Percentiles rank a stretch among this genome's conserved stretches.
Evolutionary conservation across 1,140 invertebrate genomes (phyloP).

Genomic region (Patella vulgata): DNA sequence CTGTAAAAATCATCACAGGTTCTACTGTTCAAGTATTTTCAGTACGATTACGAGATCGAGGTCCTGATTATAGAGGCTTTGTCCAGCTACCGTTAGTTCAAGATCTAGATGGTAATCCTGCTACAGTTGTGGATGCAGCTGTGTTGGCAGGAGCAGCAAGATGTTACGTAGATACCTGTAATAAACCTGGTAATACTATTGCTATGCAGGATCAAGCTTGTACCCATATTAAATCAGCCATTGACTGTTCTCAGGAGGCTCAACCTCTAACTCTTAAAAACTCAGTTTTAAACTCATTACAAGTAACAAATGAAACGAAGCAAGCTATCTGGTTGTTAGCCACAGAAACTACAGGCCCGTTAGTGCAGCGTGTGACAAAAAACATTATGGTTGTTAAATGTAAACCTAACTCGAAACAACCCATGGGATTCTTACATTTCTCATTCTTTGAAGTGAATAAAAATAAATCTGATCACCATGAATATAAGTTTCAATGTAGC

Average conservation of each 20-base stretch:
- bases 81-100: slow-evolving; percentile 75
- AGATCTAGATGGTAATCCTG: slow-evolving; percentile 66
- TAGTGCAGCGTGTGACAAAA: slow-evolving; percentile 82
- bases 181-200: slow-evolving; percentile 38
- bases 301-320: slow-evolving; percentile 74
- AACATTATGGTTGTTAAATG: slow-evolving; percentile 83
- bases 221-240: slow-evolving; percentile 77
- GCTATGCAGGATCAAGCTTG: slow-evolving; percentile 66
- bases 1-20: slow-evolving; percentile 76
- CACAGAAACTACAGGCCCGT: slow-evolving; percentile 74
- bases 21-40: slow-evolving; percentile 76
- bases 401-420: slow-evolving; percentile 76
- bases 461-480: slow-evolving; percentile 68
- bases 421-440: slow-evolving; percentile 81
- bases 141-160: slow-evolving; percentile 69
- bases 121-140: slow-evolving; percentile 66
- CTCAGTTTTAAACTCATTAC: slow-evolving; percentile 74
- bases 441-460: slow-evolving; percentile 71
- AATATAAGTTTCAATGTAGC: slow-evolving; percentile 75
- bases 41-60: slow-evolving; percentile 76
- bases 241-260: slow-evolving; percentile 75
- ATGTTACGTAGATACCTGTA: slow-evolving; percentile 77
- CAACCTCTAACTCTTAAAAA: slow-evolving; percentile 75
- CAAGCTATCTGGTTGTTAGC: slow-evolving; percentile 76
- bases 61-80: slow-evolving; percentile 79